Evolutionary conservation across 1,140 invertebrate genomes (phyloP).

Genomic region (Drosophila navojoa): DNA sequence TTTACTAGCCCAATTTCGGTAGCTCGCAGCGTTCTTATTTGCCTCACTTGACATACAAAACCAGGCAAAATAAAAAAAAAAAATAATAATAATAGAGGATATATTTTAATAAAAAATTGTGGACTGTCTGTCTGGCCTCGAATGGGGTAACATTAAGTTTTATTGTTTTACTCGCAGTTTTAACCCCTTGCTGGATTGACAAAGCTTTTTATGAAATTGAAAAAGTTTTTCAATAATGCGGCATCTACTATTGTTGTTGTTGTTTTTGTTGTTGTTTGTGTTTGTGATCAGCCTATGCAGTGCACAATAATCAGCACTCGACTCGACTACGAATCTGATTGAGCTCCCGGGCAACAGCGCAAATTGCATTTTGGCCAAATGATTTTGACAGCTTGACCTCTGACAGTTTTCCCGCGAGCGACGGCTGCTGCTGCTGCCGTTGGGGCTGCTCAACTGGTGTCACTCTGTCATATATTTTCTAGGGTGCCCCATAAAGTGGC

Average conservation of each 20-base stretch:
- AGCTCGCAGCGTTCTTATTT: slow-evolving; percentile 40
- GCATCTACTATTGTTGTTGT: slow-evolving; percentile 47
- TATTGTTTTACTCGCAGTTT: slow-evolving; percentile 66
- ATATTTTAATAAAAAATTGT: slow-evolving; percentile 60
- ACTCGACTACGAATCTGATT: neutral
- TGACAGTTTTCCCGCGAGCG: neutral
- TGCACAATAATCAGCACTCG: slow-evolving; percentile 2
- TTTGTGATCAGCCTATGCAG: neutral
- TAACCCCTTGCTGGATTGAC: slow-evolving; percentile 65
- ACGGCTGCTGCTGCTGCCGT: neutral
- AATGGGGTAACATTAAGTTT: slow-evolving; percentile 53
- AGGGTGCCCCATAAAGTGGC: slow-evolving; percentile 66
- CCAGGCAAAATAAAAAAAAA: neutral
- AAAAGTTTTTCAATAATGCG: slow-evolving; percentile 77
- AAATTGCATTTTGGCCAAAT: slow-evolving; percentile 56
- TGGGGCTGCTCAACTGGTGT: slow-evolving; percentile 18
- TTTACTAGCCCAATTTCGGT: slow-evolving; percentile 75
- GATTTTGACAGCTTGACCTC: slow-evolving; percentile 44
- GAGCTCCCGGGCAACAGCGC: slow-evolving; percentile 14
- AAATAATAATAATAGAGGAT: too few species aligned
- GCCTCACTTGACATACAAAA: slow-evolving; percentile 26
- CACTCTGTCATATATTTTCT: slow-evolving; percentile 66
- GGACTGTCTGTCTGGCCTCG: slow-evolving; percentile 13
- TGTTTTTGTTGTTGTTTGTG: slow-evolving; percentile 31
- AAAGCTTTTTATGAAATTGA: slow-evolving; percentile 75